A percentile compares a stretch with the other conserved stretches of the same genome.
Conservation (phyloP, 1,140 invertebrate species). For the Drosophila chauvacae region DNA sequence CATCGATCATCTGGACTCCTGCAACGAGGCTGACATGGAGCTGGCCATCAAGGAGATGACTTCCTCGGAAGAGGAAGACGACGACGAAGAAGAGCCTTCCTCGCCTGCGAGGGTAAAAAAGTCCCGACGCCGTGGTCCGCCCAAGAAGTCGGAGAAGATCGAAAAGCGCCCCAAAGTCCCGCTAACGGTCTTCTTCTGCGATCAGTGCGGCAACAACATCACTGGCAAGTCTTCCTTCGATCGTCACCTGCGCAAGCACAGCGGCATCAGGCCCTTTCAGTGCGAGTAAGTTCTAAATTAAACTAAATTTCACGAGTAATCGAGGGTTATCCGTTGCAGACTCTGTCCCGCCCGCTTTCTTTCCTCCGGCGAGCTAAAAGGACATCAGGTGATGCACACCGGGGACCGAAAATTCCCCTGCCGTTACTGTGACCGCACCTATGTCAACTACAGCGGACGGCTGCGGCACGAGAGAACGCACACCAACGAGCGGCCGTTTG, state of each 20-base stretch:
- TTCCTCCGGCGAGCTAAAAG: slow-evolving; percentile 72
- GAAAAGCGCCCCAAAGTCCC: slow-evolving; percentile 47
- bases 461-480: slow-evolving; percentile 85
- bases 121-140: slow-evolving; percentile 1
- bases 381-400: slow-evolving; percentile 71
- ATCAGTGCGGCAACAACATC: slow-evolving; percentile 67
- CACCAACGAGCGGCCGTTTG: slow-evolving; percentile 86
- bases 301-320: background rate
- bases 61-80: slow-evolving; percentile 16
- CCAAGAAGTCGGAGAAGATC: slow-evolving; percentile 8
- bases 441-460: slow-evolving; percentile 71
- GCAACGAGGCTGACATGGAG: slow-evolving; percentile 29
- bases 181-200: slow-evolving; percentile 63
- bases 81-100: slow-evolving; percentile 1
- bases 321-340: background rate
- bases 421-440: slow-evolving; percentile 65
- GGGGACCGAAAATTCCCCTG: slow-evolving; percentile 67
- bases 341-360: slow-evolving; percentile 70
- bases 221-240: slow-evolving; percentile 67
- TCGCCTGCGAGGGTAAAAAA: slow-evolving; percentile 20
- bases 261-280: slow-evolving; percentile 64
- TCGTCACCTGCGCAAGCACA: slow-evolving; percentile 70
- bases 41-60: slow-evolving; percentile 20
- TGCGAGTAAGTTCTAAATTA: slow-evolving; percentile 54
- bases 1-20: slow-evolving; percentile 54